Evolutionary conservation across 2,797 vertebrate species (phyloP), one percentile per base, ranked within the genome.

Genomic region (Takifugu ocellatus): DNA sequence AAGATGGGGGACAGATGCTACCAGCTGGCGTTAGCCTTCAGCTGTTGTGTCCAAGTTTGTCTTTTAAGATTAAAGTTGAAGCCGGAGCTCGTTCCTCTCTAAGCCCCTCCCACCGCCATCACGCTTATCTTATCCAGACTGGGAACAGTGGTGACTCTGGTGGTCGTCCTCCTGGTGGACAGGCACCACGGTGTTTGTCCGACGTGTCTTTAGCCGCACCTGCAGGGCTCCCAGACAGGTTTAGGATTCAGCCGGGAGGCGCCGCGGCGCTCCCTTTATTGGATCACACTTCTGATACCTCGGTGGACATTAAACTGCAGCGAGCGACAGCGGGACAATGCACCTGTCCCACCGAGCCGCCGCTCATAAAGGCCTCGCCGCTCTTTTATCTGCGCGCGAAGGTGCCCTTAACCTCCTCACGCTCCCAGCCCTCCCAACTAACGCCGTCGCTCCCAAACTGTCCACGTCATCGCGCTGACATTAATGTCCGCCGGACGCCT

Each of bases 341-440:
- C 50, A 33, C 53, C 31, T 2, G 53, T 26, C 49, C 49, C 47
- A 8, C 16, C 47, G 31, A 14, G 36, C 2, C 3, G 36, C 2
- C 36, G 12, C 11, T 39, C 4, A 39, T 39, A 39, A 39, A 39
- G 36, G 36, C 36, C 36, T 14, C 21, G 21, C 36, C 2, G 12
- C 36, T 10, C 11, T 12, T 39, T 39, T 39, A 39, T 14, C 36
- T 49, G 7, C 24, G 43, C 0, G 15, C 24, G 49, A 42, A 46
- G 46, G 54, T 25, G 44, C 17, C 6, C 25, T 64, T 52, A n/a
- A 33, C 46, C 33, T 65, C 63, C 16, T 0, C 17, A 36, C 68
- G 78, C 74, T 78, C 74, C 90, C 61, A 82, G 89, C 90, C 88
- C 74, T 56, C 72, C 92, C 88, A 94, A 89, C 91, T 83, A 42